A percentile compares a stretch with the other conserved stretches of the same genome.
phyloP scores from a whole-genome alignment of 2,888 invertebrate species.

The Eueremaeus valkanovi region DNA sequence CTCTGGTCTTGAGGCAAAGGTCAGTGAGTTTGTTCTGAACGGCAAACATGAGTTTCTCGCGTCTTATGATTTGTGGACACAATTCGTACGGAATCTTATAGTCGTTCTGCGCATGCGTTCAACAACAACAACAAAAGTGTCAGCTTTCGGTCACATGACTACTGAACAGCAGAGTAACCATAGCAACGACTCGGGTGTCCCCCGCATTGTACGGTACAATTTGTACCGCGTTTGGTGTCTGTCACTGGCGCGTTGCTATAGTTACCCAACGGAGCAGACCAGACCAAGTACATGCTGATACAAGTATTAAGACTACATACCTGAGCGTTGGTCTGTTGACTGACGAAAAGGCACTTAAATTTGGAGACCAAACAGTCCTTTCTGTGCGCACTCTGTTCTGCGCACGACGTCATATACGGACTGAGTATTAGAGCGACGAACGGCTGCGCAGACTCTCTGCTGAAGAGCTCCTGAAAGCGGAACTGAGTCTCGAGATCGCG shows the following conservation, averaged over 20 bases:
- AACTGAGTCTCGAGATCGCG: constrained; percentile 66
- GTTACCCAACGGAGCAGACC: no score
- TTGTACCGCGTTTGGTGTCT: no score
- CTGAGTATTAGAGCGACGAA: constrained; percentile 40
- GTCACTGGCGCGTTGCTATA: no score
- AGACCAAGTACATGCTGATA: neutral
- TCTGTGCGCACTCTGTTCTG: neutral
- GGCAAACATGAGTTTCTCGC: constrained; percentile 37
- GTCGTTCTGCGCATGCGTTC: constrained; percentile 30
- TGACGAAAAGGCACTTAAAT: constrained; percentile 38
- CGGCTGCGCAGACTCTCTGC: constrained; percentile 7
- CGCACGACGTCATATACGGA: constrained; percentile 23
- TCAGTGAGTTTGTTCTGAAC: constrained; percentile 12
- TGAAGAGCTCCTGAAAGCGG: constrained; percentile 61
- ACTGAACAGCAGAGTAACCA: no score
- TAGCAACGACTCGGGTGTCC: no score
- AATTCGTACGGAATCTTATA: constrained; percentile 39
- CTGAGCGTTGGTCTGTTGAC: constrained; percentile 21
- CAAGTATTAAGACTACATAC: neutral
- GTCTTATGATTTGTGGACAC: constrained; percentile 22
- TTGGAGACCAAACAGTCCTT: constrained; percentile 26
- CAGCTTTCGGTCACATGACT: no score
- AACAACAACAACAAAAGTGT: no score
- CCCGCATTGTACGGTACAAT: no score
- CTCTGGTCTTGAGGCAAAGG: constrained; percentile 30